Percentiles rank a stretch among this genome's conserved stretches.
Conservation (phyloP, 1,140 invertebrate species). For the Bombyx mandarina region DNA sequence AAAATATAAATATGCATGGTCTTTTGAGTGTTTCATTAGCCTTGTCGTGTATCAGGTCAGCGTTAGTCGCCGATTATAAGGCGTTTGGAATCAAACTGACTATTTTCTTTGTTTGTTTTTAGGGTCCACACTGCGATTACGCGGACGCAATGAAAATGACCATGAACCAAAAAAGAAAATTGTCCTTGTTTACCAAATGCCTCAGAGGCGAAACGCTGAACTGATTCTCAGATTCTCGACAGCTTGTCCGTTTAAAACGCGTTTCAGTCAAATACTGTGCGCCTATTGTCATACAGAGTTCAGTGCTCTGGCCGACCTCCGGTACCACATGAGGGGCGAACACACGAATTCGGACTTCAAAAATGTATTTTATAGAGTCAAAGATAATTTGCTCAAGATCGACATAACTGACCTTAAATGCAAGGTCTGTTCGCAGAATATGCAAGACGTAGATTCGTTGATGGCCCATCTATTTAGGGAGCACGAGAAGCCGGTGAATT, state of each 20-base stretch:
- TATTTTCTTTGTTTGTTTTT: constrained; percentile 62
- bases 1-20: background rate
- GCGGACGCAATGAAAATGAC: constrained; percentile 40
- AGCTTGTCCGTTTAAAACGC: constrained; percentile 56
- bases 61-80: too few relatives aligned
- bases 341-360: constrained; percentile 45
- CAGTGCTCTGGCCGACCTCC: constrained; percentile 32
- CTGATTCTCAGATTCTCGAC: constrained; percentile 52
- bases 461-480: constrained; percentile 47
- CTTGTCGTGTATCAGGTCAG: too few relatives aligned
- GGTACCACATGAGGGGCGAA: constrained; percentile 41
- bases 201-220: constrained; percentile 58
- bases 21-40: too few relatives aligned
- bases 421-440: constrained; percentile 38
- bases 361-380: constrained; percentile 54
- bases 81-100: constrained; percentile 28
- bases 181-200: constrained; percentile 52
- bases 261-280: constrained; percentile 57
- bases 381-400: constrained; percentile 56
- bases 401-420: constrained; percentile 46
- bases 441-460: constrained; percentile 42
- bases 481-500: constrained; percentile 49
- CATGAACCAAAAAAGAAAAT: constrained; percentile 52
- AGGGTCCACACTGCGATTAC: constrained; percentile 54
- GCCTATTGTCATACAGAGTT: constrained; percentile 54